A percentile compares a stretch with the other conserved stretches of the same genome.
Conservation (phyloP, 2,113 vertebrate genomes). For the Thamnophis sirtalis region DNA sequence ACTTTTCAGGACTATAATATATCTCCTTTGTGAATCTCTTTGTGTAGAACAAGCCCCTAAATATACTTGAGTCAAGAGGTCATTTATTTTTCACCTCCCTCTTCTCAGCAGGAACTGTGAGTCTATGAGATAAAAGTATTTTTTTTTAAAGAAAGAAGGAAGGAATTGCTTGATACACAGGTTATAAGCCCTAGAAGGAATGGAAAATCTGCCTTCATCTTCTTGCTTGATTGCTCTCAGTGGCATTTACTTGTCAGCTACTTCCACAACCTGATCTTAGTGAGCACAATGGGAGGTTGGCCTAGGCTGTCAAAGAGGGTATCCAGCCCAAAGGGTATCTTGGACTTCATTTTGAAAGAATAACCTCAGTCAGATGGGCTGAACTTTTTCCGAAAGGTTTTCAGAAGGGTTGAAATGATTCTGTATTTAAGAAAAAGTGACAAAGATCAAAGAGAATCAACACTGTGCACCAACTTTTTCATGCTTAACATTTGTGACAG, state of each 20-base stretch:
- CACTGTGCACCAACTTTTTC: neutral
- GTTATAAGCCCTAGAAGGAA: slow-evolving; percentile 10
- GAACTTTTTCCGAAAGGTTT: neutral
- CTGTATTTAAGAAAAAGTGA: neutral
- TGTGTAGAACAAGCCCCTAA: slow-evolving; percentile 21
- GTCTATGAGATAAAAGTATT: slow-evolving; percentile 22
- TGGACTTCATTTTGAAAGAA: neutral
- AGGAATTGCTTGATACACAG: slow-evolving; percentile 12
- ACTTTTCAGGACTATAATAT: slow-evolving; percentile 22
- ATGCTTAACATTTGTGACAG: neutral
- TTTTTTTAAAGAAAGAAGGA: neutral
- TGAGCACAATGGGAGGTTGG: slow-evolving; percentile 18
- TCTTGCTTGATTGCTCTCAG: slow-evolving; percentile 3
- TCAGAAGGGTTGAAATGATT: neutral
- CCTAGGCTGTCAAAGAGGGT: neutral
- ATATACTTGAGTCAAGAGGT: slow-evolving; percentile 20
- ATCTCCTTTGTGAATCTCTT: slow-evolving; percentile 11
- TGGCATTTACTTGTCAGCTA: slow-evolving; percentile 21
- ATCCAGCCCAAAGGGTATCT: neutral
- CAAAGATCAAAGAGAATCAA: neutral
- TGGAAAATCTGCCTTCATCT: slow-evolving; percentile 9
- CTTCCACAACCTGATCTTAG: slow-evolving; percentile 9
- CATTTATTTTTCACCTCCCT: slow-evolving; percentile 18
- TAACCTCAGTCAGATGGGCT: neutral
- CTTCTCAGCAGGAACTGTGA: slow-evolving; percentile 16